These are phyloP conservation scores for Trachelus tabidus DNA, from an alignment of 2,888 invertebrate species.

Conservation along the genomic window DNA sequence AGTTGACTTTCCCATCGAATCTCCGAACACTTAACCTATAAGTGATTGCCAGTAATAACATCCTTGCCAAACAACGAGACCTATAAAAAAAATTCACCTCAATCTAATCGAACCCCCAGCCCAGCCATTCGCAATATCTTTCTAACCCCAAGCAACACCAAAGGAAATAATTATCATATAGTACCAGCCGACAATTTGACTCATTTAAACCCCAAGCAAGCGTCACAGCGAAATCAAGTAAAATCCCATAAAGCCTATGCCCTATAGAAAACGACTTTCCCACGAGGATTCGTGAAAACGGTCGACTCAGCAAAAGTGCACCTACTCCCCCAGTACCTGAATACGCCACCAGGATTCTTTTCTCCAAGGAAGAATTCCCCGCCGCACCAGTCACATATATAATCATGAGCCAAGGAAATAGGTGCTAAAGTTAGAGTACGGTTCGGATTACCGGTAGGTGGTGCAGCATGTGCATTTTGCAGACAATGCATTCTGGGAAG, in stretches of 20 bases:
- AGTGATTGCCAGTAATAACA: neutral
- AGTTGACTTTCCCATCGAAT: neutral
- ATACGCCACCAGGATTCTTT: neutral
- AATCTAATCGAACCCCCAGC: neutral
- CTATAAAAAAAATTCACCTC: neutral
- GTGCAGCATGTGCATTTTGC: conserved; percentile 32
- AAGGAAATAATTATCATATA: too few relatives aligned
- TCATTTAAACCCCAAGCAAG: neutral
- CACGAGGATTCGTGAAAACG: neutral
- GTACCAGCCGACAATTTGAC: too few relatives aligned
- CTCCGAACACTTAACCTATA: neutral
- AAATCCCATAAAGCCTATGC: neutral
- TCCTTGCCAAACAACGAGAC: neutral
- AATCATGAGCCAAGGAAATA: neutral
- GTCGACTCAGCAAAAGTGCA: neutral
- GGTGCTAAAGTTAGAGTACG: neutral
- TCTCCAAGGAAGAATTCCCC: neutral
- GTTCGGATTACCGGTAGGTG: neutral
- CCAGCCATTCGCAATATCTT: neutral
- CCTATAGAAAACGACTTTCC: neutral
- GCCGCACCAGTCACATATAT: neutral
- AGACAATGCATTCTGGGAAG: conserved; percentile 42
- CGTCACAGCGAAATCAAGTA: neutral
- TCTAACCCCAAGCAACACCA: neutral
- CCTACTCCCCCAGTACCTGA: neutral